These are phyloP conservation scores for Microcebus ravelobensis DNA, from an alignment of 2,113 vertebrate genomes.

Conservation along the genomic window DNA sequence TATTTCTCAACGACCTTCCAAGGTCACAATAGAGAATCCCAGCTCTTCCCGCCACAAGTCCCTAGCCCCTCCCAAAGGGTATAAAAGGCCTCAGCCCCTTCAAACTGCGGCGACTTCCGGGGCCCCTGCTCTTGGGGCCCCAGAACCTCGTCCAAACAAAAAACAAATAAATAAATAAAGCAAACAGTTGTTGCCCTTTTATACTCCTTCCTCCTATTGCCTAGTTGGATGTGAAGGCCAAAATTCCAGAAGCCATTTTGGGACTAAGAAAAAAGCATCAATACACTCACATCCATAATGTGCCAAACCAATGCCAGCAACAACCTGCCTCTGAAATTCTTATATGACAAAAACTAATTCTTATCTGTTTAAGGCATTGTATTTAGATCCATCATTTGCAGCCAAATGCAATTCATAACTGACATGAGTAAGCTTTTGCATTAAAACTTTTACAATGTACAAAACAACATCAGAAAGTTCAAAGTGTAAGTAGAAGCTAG, in stretches of 20 bases:
- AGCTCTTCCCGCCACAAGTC: no score
- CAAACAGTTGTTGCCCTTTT: neutral
- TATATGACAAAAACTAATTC: conserved; percentile 23
- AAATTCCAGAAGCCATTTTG: conserved; percentile 26
- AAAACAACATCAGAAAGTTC: conserved; percentile 33
- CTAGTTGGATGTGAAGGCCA: neutral
- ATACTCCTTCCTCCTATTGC: neutral
- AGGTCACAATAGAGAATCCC: no score
- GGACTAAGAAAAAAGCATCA: conserved; percentile 19
- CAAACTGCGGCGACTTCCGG: no score
- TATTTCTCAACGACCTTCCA: no score
- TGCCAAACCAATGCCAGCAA: neutral
- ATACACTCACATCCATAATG: neutral
- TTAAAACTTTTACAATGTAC: neutral
- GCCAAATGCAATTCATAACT: conserved; percentile 2
- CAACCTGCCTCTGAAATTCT: neutral
- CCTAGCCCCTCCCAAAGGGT: no score
- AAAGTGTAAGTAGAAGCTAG: neutral
- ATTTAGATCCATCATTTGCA: conserved; percentile 18
- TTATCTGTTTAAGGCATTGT: neutral
- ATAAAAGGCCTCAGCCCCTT: no score
- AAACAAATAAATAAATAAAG: neutral
- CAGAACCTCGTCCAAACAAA: no score
- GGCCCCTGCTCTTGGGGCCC: no score
- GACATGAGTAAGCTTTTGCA: neutral